These are phyloP conservation scores for Drosophila subsilvestris DNA, from an alignment of 2,888 invertebrate genomes.

Conservation along the genomic window DNA sequence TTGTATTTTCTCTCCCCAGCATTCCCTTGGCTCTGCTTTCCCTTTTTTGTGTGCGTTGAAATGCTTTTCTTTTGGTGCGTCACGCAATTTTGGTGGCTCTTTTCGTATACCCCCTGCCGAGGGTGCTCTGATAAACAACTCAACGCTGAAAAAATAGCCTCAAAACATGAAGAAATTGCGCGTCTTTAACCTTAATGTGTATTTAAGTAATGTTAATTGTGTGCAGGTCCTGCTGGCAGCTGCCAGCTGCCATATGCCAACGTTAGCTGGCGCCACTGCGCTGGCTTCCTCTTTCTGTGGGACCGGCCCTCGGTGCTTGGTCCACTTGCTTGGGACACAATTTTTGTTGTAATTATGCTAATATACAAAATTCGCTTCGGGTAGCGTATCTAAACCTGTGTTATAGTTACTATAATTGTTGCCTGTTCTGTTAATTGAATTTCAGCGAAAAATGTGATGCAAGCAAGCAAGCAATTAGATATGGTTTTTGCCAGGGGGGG, in stretches of 20 bases:
- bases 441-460: slow-evolving; percentile 42
- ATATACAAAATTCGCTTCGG: slow-evolving; percentile 26
- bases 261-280: slow-evolving; percentile 32
- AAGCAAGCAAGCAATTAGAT: slow-evolving; percentile 43
- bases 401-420: slow-evolving; percentile 53
- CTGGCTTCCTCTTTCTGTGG: slow-evolving; percentile 16
- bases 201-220: slow-evolving; percentile 82
- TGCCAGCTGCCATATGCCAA: slow-evolving; percentile 46
- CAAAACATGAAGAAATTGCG: slow-evolving; percentile 73
- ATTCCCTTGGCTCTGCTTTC: slow-evolving; percentile 23
- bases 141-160: slow-evolving; percentile 67
- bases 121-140: slow-evolving; percentile 64
- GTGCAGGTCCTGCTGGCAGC: slow-evolving; percentile 26
- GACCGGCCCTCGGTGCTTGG: too few species aligned
- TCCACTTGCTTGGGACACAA: slow-evolving; percentile 2
- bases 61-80: slow-evolving; percentile 70
- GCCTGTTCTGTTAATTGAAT: slow-evolving; percentile 70
- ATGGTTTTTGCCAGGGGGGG: neutral
- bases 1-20: slow-evolving; percentile 17
- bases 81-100: slow-evolving; percentile 73
- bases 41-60: slow-evolving; percentile 40
- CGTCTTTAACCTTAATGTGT: slow-evolving; percentile 80
- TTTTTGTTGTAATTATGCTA: slow-evolving; percentile 54
- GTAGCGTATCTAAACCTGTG: slow-evolving; percentile 60
- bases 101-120: slow-evolving; percentile 13